phyloP scores from a whole-genome alignment of 37 sponge, comb jelly and placozoan genomes.

The Aphrocallistes beatrix region DNA sequence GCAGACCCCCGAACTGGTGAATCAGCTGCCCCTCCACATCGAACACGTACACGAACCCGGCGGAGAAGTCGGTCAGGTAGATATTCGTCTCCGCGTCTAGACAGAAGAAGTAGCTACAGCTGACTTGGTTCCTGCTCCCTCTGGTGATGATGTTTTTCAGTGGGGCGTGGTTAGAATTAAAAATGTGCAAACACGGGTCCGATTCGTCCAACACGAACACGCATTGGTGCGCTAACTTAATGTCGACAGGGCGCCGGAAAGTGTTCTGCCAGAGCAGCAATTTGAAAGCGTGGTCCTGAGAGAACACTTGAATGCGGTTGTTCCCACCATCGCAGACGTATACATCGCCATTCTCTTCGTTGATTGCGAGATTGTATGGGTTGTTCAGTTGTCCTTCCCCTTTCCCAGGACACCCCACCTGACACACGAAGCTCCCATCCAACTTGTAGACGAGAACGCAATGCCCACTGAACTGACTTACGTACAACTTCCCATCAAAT shows the following conservation, averaged over 20 bases:
- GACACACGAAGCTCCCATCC: not conserved
- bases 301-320: slow-evolving; percentile 3
- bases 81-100: not conserved
- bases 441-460: not conserved
- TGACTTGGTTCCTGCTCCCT: not conserved
- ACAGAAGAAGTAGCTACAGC: slow-evolving; percentile 15
- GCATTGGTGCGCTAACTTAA: not conserved
- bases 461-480: not conserved
- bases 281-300: not conserved
- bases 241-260: not conserved
- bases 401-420: not conserved
- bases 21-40: not conserved
- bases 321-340: not conserved
- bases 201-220: slow-evolving; percentile 6
- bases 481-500: not conserved
- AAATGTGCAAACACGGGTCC: not conserved
- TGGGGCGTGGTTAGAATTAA: not conserved
- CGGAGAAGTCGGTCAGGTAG: not conserved
- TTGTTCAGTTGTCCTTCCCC: slow-evolving; percentile 1
- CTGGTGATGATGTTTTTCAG: not conserved
- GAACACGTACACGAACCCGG: slow-evolving; percentile 9
- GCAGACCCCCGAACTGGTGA: not conserved
- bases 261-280: not conserved
- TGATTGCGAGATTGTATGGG: not conserved
- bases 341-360: not conserved